These are phyloP conservation scores for Anorthoa munda DNA, from an alignment of 2,888 invertebrate genomes.

Conservation along the genomic window DNA sequence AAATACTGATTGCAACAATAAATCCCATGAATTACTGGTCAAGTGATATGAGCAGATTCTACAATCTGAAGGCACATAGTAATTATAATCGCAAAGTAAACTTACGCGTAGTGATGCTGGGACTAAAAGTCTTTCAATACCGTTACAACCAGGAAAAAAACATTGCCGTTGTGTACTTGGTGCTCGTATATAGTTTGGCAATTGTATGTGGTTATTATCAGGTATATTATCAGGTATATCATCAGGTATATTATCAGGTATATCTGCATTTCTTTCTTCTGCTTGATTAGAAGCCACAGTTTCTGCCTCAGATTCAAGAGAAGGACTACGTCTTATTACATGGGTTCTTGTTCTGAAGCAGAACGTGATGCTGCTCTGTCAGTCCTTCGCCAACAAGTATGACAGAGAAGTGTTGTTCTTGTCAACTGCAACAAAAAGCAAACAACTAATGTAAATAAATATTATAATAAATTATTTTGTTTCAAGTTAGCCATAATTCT, in stretches of 20 bases:
- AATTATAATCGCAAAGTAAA: slow-evolving; percentile 21
- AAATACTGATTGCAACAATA: slow-evolving; percentile 9
- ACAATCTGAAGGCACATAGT: slow-evolving; percentile 19
- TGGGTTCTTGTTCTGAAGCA: background rate
- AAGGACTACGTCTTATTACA: background rate
- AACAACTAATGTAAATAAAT: background rate
- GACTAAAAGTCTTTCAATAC: slow-evolving; percentile 7
- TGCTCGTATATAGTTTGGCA: background rate
- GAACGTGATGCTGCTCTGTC: slow-evolving; percentile 10
- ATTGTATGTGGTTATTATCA: background rate
- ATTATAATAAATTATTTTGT: background rate
- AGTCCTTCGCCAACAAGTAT: slow-evolving; percentile 15
- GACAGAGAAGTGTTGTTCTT: slow-evolving; percentile 9
- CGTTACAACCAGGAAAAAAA: slow-evolving; percentile 6
- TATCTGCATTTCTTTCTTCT: background rate
- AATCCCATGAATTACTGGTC: slow-evolving; percentile 22
- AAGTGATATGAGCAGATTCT: slow-evolving; percentile 26
- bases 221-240: too few species aligned
- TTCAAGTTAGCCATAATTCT: background rate
- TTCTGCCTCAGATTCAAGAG: background rate
- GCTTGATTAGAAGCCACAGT: background rate
- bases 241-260: background rate
- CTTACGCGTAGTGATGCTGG: slow-evolving; percentile 1
- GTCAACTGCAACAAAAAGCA: background rate
- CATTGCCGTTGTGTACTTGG: background rate